Evolutionary conservation across 2,797 vertebrate genomes (phyloP).

Genomic region (Lophotriccus pileatus): DNA sequence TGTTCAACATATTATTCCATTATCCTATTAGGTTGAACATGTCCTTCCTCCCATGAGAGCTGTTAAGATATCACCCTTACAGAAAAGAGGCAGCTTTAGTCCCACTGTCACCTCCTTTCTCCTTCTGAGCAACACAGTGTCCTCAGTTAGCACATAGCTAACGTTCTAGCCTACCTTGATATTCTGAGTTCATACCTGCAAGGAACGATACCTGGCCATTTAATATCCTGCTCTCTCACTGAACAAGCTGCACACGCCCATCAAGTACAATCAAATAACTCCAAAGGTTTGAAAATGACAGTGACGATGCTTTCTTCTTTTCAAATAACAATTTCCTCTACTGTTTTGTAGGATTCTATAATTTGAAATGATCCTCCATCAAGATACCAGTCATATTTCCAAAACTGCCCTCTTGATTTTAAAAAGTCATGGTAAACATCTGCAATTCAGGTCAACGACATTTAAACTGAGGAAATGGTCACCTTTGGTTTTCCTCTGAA

Average conservation of each 20-base stretch:
- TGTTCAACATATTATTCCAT: slow-evolving; percentile 71
- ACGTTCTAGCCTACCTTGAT: not conserved
- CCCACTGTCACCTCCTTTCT: slow-evolving; percentile 3
- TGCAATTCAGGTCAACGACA: slow-evolving; percentile 33
- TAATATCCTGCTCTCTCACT: not conserved
- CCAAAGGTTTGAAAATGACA: not conserved
- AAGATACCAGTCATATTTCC: not conserved
- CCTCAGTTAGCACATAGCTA: not conserved
- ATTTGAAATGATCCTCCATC: not conserved
- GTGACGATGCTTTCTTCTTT: not conserved
- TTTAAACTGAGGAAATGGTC: slow-evolving; percentile 53
- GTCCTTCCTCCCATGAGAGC: slow-evolving; percentile 73
- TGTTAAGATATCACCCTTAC: slow-evolving; percentile 34
- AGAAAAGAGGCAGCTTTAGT: slow-evolving; percentile 30
- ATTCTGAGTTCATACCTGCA: not conserved
- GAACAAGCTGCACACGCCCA: not conserved
- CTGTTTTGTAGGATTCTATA: not conserved
- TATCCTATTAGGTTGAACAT: slow-evolving; percentile 74
- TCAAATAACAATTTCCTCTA: not conserved
- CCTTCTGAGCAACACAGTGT: not conserved
- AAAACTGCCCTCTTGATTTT: not conserved
- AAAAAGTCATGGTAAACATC: slow-evolving; percentile 27
- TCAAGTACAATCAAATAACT: not conserved
- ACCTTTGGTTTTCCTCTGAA: slow-evolving; percentile 36
- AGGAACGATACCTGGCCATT: not conserved